These are phyloP conservation scores for Caenorhabditis macrosperma DNA, from an alignment of 2,888 invertebrate species.

Conservation along the genomic window DNA sequence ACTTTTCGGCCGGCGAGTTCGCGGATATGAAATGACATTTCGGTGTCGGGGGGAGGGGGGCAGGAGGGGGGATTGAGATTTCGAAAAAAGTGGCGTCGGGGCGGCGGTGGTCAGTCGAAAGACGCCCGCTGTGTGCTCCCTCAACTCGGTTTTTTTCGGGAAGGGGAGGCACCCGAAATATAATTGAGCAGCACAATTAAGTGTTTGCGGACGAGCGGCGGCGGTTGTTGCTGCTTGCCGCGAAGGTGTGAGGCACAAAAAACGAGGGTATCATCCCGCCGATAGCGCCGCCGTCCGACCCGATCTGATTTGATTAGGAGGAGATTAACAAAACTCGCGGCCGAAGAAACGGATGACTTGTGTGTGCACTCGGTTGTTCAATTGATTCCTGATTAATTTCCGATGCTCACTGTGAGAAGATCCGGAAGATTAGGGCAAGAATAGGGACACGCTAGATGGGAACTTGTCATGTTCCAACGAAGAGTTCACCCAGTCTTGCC, in stretches of 20 bases:
- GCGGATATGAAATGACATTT: conserved; percentile 52
- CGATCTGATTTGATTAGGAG: conserved; percentile 32
- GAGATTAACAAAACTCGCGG: conserved; percentile 39
- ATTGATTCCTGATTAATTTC: conserved; percentile 22
- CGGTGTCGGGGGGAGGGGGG: conserved; percentile 11
- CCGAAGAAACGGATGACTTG: neutral
- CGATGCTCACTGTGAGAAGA: too few relatives aligned
- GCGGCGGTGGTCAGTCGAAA: conserved; percentile 44
- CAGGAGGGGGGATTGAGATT: conserved; percentile 5
- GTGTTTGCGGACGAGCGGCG: conserved; percentile 41
- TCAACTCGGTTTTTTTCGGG: conserved; percentile 20
- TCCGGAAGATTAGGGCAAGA: neutral
- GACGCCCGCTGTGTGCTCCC: conserved; percentile 41
- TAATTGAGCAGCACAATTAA: conserved; percentile 55
- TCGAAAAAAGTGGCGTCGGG: conserved; percentile 45
- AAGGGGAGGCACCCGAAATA: conserved; percentile 45
- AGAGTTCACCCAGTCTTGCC: neutral
- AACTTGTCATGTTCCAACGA: conserved; percentile 5
- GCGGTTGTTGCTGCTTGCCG: conserved; percentile 23
- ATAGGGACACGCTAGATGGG: neutral
- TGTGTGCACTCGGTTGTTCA: conserved; percentile 10
- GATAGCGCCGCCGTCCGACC: conserved; percentile 13
- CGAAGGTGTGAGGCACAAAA: conserved; percentile 51
- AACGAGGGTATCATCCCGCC: conserved; percentile 53
- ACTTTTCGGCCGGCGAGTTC: conserved; percentile 38